Conservation (phyloP, 2,888 invertebrate genomes). For the Lasioglossum vierecki region DNA sequence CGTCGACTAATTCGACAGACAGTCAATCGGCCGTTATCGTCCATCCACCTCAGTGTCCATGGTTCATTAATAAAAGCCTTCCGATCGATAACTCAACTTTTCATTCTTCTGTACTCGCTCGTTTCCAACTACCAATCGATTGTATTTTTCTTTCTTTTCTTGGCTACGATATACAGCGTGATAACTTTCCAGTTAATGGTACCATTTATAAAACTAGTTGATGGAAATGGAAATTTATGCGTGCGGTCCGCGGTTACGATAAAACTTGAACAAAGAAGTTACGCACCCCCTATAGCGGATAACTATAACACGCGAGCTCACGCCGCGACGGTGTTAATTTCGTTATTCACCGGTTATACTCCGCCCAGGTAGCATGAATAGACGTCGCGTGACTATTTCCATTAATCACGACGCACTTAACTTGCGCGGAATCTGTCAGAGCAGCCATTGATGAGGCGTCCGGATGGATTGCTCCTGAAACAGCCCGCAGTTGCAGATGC, state of each 20-base stretch:
- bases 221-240: background rate
- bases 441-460: constrained; percentile 36
- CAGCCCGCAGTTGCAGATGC: constrained; percentile 23
- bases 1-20: constrained; percentile 55
- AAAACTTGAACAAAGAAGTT: background rate
- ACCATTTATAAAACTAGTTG: background rate
- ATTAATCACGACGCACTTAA: constrained; percentile 38
- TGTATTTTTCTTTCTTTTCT: no score
- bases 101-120: background rate
- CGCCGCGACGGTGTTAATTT: constrained; percentile 19
- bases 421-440: constrained; percentile 27
- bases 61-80: constrained; percentile 34
- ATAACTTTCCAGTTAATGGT: background rate
- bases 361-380: background rate
- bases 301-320: background rate
- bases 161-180: background rate
- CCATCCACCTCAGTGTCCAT: constrained; percentile 36
- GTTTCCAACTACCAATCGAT: background rate
- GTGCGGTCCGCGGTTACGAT: background rate
- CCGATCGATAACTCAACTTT: constrained; percentile 21
- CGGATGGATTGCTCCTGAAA: constrained; percentile 19
- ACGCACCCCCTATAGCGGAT: background rate
- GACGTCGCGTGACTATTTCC: constrained; percentile 34
- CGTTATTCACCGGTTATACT: constrained; percentile 13
- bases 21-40: constrained; percentile 57